phyloP scores from a whole-genome alignment of 2,797 vertebrate species.

The Paratrypauchen microcephalus region DNA sequence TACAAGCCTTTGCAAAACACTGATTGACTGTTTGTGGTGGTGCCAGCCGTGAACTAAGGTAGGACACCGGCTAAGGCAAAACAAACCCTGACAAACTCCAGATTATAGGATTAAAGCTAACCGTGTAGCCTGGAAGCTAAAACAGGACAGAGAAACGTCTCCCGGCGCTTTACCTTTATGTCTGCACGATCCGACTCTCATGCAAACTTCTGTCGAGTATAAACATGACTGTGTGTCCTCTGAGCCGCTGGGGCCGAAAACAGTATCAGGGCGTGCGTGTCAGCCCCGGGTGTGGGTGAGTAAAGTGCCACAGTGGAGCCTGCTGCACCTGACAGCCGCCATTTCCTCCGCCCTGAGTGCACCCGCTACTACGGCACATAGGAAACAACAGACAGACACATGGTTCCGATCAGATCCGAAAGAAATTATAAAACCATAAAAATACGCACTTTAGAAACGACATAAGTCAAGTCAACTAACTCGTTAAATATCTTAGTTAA shows the following conservation, averaged over 20 bases:
- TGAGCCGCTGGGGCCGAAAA: constrained; percentile 4
- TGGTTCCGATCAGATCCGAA: constrained; percentile 44
- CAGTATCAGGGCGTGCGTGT: constrained; percentile 42
- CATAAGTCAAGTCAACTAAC: no score
- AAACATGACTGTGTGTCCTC: constrained; percentile 42
- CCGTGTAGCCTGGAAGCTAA: constrained; percentile 49
- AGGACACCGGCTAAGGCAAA: not conserved
- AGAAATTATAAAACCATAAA: not conserved
- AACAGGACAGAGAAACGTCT: constrained; percentile 33
- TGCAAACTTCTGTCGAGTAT: constrained; percentile 3
- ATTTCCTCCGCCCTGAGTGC: constrained; percentile 62
- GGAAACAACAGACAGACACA: constrained; percentile 12
- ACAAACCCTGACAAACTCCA: constrained; percentile 32
- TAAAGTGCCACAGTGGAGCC: constrained; percentile 32
- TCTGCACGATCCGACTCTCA: constrained; percentile 29
- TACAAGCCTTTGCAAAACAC: not conserved
- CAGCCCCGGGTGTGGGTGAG: constrained; percentile 47
- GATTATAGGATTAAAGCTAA: constrained; percentile 75
- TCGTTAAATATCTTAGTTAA: no score
- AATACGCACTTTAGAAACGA: not conserved
- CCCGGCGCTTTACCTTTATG: constrained; percentile 53
- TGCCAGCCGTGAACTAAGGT: not conserved
- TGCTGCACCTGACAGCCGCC: constrained; percentile 49
- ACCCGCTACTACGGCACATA: constrained; percentile 11
- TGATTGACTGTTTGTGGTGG: not conserved